These are phyloP conservation scores for Papilio machaon DNA, from an alignment of 1,140 invertebrate genomes.

Conservation along the genomic window DNA sequence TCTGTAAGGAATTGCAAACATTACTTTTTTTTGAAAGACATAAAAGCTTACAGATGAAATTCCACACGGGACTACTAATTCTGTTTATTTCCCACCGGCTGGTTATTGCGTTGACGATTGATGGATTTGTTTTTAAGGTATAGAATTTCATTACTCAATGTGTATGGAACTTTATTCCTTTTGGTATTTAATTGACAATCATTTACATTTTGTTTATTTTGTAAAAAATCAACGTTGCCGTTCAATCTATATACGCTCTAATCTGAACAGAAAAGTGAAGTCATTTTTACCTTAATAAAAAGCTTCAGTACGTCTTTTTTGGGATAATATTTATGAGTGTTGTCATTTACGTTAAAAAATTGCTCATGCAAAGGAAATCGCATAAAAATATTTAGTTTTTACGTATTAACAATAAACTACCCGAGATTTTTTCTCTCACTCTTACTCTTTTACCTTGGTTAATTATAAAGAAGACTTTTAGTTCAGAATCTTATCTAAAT, in stretches of 20 bases:
- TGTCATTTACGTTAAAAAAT: too few species aligned
- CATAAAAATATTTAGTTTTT: too few species aligned
- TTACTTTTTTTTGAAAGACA: background rate
- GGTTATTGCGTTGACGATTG: background rate
- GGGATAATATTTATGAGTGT: too few species aligned
- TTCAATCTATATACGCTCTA: too few species aligned
- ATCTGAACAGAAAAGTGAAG: too few species aligned
- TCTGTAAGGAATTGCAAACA: background rate
- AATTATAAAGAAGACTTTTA: conserved; percentile 16
- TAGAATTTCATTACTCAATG: conserved; percentile 6
- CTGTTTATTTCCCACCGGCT: conserved; percentile 1
- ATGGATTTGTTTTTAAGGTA: background rate
- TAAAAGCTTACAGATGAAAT: conserved; percentile 7
- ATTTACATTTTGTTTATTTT: too few species aligned
- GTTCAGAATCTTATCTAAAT: conserved; percentile 18
- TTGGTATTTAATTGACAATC: background rate
- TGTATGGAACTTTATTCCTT: background rate
- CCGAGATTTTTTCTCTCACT: background rate
- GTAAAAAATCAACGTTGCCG: too few species aligned
- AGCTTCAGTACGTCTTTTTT: too few species aligned
- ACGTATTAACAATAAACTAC: background rate
- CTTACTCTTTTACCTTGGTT: background rate
- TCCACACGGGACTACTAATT: background rate
- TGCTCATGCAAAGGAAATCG: too few species aligned
- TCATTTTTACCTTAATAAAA: too few species aligned